Conservation (phyloP, 2,113 vertebrate genomes). For the Progne subis region DNA sequence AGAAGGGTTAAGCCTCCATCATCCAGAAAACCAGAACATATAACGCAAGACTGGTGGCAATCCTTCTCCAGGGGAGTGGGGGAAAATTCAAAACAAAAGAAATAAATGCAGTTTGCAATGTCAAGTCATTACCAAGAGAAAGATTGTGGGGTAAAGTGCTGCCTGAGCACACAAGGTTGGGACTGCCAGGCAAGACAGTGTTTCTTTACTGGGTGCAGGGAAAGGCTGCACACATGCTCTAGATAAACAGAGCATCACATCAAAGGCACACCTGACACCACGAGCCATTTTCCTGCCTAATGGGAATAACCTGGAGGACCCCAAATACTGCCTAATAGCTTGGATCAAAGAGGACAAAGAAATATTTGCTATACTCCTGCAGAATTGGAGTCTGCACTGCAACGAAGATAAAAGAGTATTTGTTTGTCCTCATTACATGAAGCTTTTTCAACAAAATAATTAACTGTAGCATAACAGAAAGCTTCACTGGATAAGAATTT, state of each 20-base stretch:
- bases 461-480: constrained; percentile 31
- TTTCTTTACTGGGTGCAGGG: neutral
- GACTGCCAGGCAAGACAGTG: neutral
- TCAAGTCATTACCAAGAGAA: neutral
- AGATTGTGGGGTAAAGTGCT: neutral
- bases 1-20: neutral
- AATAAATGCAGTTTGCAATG: neutral
- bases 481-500: neutral
- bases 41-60: neutral
- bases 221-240: rapidly evolving
- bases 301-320: constrained; percentile 40
- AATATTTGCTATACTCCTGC: neutral
- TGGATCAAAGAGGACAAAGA: constrained; percentile 30
- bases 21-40: neutral
- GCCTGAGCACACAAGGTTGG: neutral
- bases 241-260: neutral
- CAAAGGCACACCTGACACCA: constrained; percentile 16
- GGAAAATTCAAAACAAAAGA: neutral
- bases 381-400: constrained; percentile 1
- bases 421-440: constrained; percentile 40
- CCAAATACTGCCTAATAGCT: constrained; percentile 24
- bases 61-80: neutral
- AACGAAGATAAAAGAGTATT: constrained; percentile 36
- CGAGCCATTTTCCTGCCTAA: neutral
- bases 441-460: constrained; percentile 54